Conservation (phyloP, 2,888 invertebrate species). For the Ceriagrion tenellum region DNA sequence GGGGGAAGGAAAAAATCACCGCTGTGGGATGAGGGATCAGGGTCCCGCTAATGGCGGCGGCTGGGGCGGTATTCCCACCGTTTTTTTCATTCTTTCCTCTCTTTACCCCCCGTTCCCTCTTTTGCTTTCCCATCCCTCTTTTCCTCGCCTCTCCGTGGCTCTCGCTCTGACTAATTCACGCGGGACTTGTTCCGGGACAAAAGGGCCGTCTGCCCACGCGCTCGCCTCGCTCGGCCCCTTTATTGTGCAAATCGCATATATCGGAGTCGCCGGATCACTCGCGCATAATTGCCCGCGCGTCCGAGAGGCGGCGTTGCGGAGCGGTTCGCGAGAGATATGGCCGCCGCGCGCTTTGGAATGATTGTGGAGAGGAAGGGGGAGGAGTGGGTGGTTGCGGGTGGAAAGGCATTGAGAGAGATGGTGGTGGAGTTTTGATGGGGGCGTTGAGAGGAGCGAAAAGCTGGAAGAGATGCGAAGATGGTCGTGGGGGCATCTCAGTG, state of each 20-base stretch:
- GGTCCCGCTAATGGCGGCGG: not conserved
- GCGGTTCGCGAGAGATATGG: not conserved
- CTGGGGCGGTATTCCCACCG: not conserved
- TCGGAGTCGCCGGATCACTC: conserved; percentile 12
- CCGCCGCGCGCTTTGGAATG: not conserved
- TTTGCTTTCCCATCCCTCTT: not conserved
- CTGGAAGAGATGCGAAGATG: too few species aligned
- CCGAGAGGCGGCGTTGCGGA: not conserved
- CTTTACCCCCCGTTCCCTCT: not conserved
- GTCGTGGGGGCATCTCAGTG: too few species aligned
- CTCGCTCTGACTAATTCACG: not conserved
- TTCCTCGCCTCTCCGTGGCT: not conserved
- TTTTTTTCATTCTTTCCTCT: not conserved
- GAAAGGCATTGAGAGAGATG: not conserved
- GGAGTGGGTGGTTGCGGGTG: not conserved
- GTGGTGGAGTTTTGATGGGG: too few species aligned
- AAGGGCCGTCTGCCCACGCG: not conserved
- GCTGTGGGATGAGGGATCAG: not conserved
- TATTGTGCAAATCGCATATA: not conserved
- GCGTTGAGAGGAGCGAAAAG: too few species aligned
- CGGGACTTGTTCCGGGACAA: conserved; percentile 1
- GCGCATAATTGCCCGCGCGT: not conserved
- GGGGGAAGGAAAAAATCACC: not conserved
- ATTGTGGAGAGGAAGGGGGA: not conserved
- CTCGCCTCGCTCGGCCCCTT: not conserved